Evolutionary conservation across 30 jellyfish, hydroid and myxozoan species (phyloP), one percentile per base, ranked within the genome.

Genomic region (Aurelia sp.): DNA sequence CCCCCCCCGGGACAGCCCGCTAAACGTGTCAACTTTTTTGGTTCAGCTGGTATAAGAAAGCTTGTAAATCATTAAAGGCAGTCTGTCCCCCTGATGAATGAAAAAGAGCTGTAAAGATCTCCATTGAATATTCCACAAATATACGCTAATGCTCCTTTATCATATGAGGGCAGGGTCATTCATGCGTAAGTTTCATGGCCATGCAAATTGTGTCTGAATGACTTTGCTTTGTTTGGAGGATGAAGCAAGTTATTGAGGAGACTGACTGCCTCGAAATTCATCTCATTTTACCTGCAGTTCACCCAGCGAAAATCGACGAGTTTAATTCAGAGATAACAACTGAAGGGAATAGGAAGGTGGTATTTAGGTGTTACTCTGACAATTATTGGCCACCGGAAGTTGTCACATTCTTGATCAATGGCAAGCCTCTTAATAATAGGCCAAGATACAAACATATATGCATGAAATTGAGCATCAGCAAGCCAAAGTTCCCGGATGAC

Each of bases 401-500:
- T 15, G 52, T 84, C 5, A 40, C 82, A 15, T 84, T 33, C 65
- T 84, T 10, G 24, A 52, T 84, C 67, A 84, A 84, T 84, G 93
- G 93, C 10, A 65, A 22, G 18, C 86, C 93, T 11, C 27, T 84
- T 16, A 13, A 35, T 8, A 50, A 72, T 44, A 72, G 58, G 30
- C 27, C 80, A 5, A 60, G 87, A 52, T 84, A 84, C 67, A 61
- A 5, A 8, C 15, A 61, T 8, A 19, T 63, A 4, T 84, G 93
- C 60, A 67, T 53, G 62, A 84, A 77, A 75, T 63, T 91, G 80
- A 67, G 38, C 21, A 91, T 91, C 59, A 90, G 22, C 4, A 51
- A 62, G 19, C 90, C 87, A 17, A 80, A 53, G 41, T 91, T 52
- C 53, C 98, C 98, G 31, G 96, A 91, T 13, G 92, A 91, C 55